Evolutionary conservation across 23 tunicate species (phyloP), one percentile per base, ranked within the genome.

Genomic region (Trididemnum clinides): DNA sequence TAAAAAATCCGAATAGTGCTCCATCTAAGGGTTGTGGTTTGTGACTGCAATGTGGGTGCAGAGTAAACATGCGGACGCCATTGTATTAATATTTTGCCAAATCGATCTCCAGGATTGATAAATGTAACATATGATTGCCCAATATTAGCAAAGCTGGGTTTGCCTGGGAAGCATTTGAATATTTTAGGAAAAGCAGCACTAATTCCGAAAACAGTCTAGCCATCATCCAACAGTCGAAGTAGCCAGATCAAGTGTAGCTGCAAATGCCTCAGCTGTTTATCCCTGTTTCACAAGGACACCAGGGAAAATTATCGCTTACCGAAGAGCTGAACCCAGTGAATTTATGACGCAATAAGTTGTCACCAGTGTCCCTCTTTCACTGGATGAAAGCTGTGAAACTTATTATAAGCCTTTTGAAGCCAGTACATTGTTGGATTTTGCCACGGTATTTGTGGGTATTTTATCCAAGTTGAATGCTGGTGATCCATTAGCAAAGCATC

Each of bases 1-100:
- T 79, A 58, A 79, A 79, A 31, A 80, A 80, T 28, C 86, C 86
- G 33, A n/a, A n/a, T n/a, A n/a, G n/a, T n/a, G n/a, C 26, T 1
- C 70, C 77, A 64, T 82, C 81, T n/a, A 82, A 38, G 23, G 86
- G 86, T 62, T 82, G 86, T 10, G 69, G 69, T 58, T 58, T 79
- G 34, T 79, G 77, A 33, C 77, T 59, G 75, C 84, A 79, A 21
- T 79, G 84, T 23, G 86, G 81, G n/a, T 72, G 81, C 29, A 69
- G 28, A 15, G 86, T 82, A 7, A 70, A 36, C n/a, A 70, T 1
- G n/a, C 4, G 21, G 50, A 82, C 25, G 2, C 86, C 86, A 82
- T 70, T 22, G 32, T 64, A 12, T n/a, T n/a, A n/a, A n/a, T n/a
- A n/a, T 21, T 38, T 64, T 12, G 86, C 77, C 27, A 66, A 28